Base-by-base conservation (phyloP, 1,140 invertebrate genomes). In the Neuroterus valhalla region DNA sequence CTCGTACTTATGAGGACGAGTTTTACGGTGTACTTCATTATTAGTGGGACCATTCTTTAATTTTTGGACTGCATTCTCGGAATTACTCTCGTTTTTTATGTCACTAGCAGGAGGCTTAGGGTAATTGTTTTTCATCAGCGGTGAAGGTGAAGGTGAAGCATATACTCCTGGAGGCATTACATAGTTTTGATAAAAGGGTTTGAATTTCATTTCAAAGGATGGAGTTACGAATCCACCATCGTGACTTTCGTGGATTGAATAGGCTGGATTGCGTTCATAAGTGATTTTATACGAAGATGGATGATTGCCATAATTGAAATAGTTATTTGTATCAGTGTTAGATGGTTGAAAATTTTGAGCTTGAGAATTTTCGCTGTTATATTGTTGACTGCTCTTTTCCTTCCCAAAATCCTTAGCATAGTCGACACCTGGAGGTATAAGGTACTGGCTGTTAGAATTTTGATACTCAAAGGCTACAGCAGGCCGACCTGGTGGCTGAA, bases 181-280 rank as follows among this genome's bases (percentile, higher is more conserved):
- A 0, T 79, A 78, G 31, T 84, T 83, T 14, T 85, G 86, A 8
- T 86, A 82, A 10, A 84, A 84, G 1, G 87, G 87, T 19, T 86
- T 79, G 48, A 84, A 88, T 66, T 88, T 89, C 62, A 81, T 88
- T 6, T 75, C 46, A 1, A 79, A 80, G 0, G 86, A 78, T 0
- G 86, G 86, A 0, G 86, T 89, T 4, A 82, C 86, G 66, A 85
- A 89, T 15, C 84, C 85, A 17, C 87, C 70, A 68, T 89, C 88
- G 26, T 88, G 87, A 38, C 86, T 89, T 62, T 89, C 88, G 69
- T 89, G 86, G 0, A 89, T 84, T 8, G 89, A 72, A 46, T 86
- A 88, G 8, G 86, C 81, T 0, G 86, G 88, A 50, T 89, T 85
- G 26, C 87, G 79, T 66, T 88, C 87, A 71, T 79, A 87, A 0